Percentiles rank a stretch among this genome's conserved stretches.
phyloP scores from a whole-genome alignment of 2,888 invertebrate species.

The Drosophila subquinaria region DNA sequence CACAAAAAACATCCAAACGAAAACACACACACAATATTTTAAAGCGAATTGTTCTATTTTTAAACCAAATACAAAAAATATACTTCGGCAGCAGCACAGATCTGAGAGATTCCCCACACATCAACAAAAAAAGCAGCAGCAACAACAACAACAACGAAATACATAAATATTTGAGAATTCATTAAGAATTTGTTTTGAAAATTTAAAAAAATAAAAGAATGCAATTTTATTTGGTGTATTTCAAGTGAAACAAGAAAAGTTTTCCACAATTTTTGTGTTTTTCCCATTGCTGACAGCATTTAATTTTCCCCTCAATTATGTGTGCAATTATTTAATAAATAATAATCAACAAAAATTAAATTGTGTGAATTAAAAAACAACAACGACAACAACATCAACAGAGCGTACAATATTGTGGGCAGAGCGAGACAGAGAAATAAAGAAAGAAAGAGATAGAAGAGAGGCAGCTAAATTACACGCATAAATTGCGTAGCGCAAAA shows the following conservation, averaged over 20 bases:
- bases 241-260: conserved; percentile 23
- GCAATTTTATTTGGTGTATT: conserved; percentile 36
- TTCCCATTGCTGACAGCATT: conserved; percentile 52
- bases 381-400: conserved; percentile 34
- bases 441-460: conserved; percentile 11
- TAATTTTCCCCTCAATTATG: conserved; percentile 61
- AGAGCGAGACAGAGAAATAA: conserved; percentile 11
- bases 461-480: conserved; percentile 68
- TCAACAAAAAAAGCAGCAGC: neutral
- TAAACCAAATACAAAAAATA: conserved; percentile 47
- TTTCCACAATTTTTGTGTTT: conserved; percentile 35
- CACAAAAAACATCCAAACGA: conserved; percentile 15
- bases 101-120: conserved; percentile 33
- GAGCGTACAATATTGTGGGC: conserved; percentile 34
- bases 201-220: conserved; percentile 26
- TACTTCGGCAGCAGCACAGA: conserved; percentile 23
- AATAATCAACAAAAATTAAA: conserved; percentile 52
- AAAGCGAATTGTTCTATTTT: conserved; percentile 62
- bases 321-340: conserved; percentile 76
- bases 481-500: conserved; percentile 77
- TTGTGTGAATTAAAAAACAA: conserved; percentile 71
- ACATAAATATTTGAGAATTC: conserved; percentile 49
- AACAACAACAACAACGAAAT: neutral
- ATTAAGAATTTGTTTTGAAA: conserved; percentile 38
- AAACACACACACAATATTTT: conserved; percentile 30